Evolutionary conservation across 2,888 invertebrate genomes (phyloP), one percentile per base, ranked within the genome.

Genomic region (Ennomos quercinarius): DNA sequence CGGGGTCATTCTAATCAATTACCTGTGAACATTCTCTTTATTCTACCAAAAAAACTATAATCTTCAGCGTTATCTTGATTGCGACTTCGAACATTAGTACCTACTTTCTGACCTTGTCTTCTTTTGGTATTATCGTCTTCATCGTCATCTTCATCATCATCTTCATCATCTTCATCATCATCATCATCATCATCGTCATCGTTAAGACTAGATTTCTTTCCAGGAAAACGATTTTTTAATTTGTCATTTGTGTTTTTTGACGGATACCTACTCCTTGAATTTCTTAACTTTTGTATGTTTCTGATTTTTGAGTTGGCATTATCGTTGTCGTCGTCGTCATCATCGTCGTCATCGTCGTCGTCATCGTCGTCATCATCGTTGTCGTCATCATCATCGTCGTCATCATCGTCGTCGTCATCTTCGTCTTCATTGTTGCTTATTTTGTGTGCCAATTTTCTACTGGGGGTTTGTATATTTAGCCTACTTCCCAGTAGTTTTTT

Each of bases 11-110:
- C 81, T 86, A 86, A 78, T 86, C 73, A 85, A 71, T 78, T 93
- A 93, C 93, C 93, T 93, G 93, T 87, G 71, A 93, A 90, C 78
- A 90, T 87, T 85, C 84, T 84, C 83, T 86, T 91, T 83, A 93
- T 89, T 84, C 87, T 89, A 89, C 87, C 85, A 81, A 91, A 86
- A 81, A 90, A 86, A 84, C 83, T 82, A 75, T 88, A 84, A 74
- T 94, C 93, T 64, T 77, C 89, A 64, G 91, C 89, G 12, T 93
- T 89, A 46, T 94, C 90, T 56, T 92, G 82, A 61, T 64, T 72
- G 62, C 59, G 77, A 72, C 64, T 67, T 67, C 70, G 76, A 66
- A 61, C 64, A 63, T 66, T 68, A 87, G 71, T 75, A 70, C 74
- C 73, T 75, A 74, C 71, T 76, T 76, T 76, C 61, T 67, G 63